Conservation (phyloP, 2,888 invertebrate genomes). For the Callinectes sapidus region DNA sequence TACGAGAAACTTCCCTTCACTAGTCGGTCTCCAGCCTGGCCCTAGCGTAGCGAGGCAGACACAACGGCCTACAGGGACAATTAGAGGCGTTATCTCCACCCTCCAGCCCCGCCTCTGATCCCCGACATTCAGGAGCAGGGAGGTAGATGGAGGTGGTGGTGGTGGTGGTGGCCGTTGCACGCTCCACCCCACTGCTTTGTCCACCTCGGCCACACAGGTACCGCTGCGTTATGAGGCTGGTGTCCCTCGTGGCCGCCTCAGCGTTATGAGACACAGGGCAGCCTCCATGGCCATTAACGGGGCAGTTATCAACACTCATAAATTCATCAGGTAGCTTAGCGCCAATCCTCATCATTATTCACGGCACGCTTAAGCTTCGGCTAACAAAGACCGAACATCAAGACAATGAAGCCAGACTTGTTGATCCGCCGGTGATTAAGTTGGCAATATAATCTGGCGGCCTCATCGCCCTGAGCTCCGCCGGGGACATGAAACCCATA, state of each 20-base stretch:
- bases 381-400: slow-evolving; percentile 40
- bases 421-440: slow-evolving; percentile 35
- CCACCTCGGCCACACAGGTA: not conserved
- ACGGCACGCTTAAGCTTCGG: slow-evolving; percentile 4
- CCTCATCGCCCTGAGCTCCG: slow-evolving; percentile 15
- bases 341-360: slow-evolving; percentile 46
- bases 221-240: not conserved
- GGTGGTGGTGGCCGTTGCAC: not conserved
- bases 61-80: slow-evolving; percentile 12
- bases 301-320: slow-evolving; percentile 24
- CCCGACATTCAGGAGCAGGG: slow-evolving; percentile 3
- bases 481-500: slow-evolving; percentile 4
- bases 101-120: not conserved
- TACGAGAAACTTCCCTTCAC: not conserved
- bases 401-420: slow-evolving; percentile 49
- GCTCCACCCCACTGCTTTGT: not conserved
- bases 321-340: slow-evolving; percentile 32
- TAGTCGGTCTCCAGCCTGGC: not conserved
- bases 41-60: slow-evolving; percentile 17
- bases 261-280: not conserved
- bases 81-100: slow-evolving; percentile 10
- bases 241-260: not conserved
- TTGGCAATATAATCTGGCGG: slow-evolving; percentile 34
- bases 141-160: not conserved
- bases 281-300: slow-evolving; percentile 33